These are phyloP conservation scores for Bombus waltoni DNA, from an alignment of 1,140 invertebrate genomes.

Conservation along the genomic window DNA sequence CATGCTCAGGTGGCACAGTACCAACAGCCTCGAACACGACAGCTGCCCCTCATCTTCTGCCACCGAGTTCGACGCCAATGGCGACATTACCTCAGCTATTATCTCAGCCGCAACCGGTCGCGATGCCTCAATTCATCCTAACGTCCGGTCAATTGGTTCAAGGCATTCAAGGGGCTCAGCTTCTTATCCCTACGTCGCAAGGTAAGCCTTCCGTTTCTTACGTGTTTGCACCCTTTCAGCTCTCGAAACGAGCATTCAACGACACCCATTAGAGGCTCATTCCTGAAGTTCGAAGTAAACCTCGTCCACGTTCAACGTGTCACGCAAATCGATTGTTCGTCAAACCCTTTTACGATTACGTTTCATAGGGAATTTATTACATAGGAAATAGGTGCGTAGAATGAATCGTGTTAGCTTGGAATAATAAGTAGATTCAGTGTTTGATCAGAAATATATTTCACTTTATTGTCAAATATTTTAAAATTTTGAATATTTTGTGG, in stretches of 20 bases:
- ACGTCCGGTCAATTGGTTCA: conserved; percentile 95
- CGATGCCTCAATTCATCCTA: conserved; percentile 94
- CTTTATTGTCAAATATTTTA: background rate
- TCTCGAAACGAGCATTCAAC: conserved; percentile 16
- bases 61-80: conserved; percentile 80
- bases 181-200: conserved; percentile 96
- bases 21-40: conserved; percentile 81
- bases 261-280: conserved; percentile 6
- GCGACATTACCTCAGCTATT: conserved; percentile 83
- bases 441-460: background rate
- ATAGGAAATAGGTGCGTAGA: background rate
- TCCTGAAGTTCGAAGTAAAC: background rate
- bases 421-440: no score
- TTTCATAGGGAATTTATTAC: background rate
- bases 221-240: conserved; percentile 6
- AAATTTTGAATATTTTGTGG: background rate
- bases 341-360: background rate
- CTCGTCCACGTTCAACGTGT: conserved; percentile 25
- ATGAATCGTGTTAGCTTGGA: background rate
- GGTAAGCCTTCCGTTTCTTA: conserved; percentile 84
- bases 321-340: conserved; percentile 34
- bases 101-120: conserved; percentile 86
- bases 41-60: conserved; percentile 79
- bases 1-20: conserved; percentile 78
- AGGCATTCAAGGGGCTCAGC: conserved; percentile 95